Conservation (phyloP, 2,797 vertebrate genomes). For the Tapera naevia region DNA sequence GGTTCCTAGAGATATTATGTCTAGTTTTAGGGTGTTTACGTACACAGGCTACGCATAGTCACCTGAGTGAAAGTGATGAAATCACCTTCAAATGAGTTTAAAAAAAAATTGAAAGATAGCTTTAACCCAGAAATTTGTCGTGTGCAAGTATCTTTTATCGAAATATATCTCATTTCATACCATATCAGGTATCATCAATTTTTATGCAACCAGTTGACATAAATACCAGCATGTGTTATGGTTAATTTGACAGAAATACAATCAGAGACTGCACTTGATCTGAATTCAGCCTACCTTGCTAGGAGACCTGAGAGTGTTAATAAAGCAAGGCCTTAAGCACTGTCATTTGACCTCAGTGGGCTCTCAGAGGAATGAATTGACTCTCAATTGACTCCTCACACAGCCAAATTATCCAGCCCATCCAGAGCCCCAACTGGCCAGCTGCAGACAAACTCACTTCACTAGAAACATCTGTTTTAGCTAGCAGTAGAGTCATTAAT, state of each 20-base stretch:
- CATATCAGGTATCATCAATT: not conserved
- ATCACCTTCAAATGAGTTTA: not conserved
- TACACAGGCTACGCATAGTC: not conserved
- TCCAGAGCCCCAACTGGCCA: not conserved
- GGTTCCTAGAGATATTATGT: not conserved
- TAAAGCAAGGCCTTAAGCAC: not conserved
- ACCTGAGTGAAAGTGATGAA: not conserved
- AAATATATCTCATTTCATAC: not conserved
- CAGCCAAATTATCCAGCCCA: not conserved
- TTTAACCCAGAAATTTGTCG: not conserved
- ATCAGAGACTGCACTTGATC: not conserved
- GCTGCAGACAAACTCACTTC: not conserved
- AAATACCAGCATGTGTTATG: not conserved
- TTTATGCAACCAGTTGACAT: not conserved
- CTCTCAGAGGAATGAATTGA: not conserved
- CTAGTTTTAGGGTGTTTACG: not conserved
- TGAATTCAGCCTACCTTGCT: not conserved
- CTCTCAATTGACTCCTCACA: not conserved
- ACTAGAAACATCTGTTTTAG: not conserved
- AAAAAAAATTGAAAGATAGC: not conserved
- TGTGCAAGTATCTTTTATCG: not conserved
- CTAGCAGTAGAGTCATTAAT: not conserved
- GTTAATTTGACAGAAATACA: constrained; percentile 28
- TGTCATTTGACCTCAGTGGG: not conserved
- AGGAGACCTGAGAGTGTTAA: not conserved